Conservation (phyloP, 2,797 vertebrate genomes). For the Carcharodon carcharias region DNA sequence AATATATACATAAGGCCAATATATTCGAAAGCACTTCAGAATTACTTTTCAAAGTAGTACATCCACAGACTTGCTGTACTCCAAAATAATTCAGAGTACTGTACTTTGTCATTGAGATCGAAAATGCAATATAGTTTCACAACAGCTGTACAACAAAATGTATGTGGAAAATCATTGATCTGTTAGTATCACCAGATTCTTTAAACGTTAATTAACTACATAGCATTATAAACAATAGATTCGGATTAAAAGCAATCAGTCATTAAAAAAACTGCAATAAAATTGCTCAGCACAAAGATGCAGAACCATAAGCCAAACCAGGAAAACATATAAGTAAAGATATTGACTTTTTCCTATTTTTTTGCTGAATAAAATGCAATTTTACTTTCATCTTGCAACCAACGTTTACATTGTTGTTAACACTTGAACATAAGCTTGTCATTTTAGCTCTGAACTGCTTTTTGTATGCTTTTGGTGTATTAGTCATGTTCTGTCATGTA, state of each 20-base stretch:
- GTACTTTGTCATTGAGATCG: neutral
- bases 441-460: neutral
- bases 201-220: neutral
- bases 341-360: neutral
- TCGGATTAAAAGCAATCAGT: neutral
- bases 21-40: conserved; percentile 36
- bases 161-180: neutral
- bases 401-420: neutral
- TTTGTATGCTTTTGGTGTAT: neutral
- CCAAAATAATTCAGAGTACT: conserved; percentile 25
- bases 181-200: neutral
- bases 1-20: conserved; percentile 38
- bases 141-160: conserved; percentile 32
- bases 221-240: neutral
- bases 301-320: conserved; percentile 10
- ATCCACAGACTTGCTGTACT: conserved; percentile 21
- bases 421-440: neutral
- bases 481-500: neutral
- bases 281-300: neutral
- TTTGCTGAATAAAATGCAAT: neutral
- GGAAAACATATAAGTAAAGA: neutral
- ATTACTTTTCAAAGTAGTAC: conserved; percentile 36
- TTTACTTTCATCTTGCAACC: neutral
- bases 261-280: neutral
- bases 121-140: conserved; percentile 29